Conservation (phyloP, 2,113 vertebrate genomes). For the Eonycteris spelaea region DNA sequence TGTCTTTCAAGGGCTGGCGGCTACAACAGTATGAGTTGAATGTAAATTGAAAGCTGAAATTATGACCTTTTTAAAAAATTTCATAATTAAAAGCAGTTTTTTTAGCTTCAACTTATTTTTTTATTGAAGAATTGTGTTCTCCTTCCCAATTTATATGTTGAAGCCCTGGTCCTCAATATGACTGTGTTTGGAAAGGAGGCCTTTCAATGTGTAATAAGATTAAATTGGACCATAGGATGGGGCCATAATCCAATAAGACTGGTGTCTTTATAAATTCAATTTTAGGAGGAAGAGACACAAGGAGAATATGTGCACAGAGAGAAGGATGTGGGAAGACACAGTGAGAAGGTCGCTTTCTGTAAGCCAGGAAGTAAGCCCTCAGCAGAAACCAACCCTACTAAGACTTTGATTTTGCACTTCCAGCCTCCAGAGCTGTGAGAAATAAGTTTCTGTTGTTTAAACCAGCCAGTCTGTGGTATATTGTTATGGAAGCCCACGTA, state of each 20-base stretch:
- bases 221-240: background rate
- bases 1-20: too few relatives aligned
- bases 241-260: background rate
- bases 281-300: background rate
- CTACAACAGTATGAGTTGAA: background rate
- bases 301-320: background rate
- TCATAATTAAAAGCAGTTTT: background rate
- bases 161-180: background rate
- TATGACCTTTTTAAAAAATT: background rate
- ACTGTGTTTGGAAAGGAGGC: background rate
- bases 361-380: background rate
- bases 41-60: background rate
- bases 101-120: background rate
- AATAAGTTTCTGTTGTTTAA: background rate
- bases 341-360: too few relatives aligned
- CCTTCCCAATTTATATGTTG: background rate
- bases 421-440: background rate
- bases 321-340: background rate
- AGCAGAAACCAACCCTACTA: background rate
- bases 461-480: background rate
- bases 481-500: background rate
- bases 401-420: background rate
- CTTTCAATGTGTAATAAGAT: background rate
- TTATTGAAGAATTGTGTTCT: background rate
- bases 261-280: background rate